Evolutionary conservation across 2,797 vertebrate genomes (phyloP).

Genomic region (Trichosurus vulpecula): DNA sequence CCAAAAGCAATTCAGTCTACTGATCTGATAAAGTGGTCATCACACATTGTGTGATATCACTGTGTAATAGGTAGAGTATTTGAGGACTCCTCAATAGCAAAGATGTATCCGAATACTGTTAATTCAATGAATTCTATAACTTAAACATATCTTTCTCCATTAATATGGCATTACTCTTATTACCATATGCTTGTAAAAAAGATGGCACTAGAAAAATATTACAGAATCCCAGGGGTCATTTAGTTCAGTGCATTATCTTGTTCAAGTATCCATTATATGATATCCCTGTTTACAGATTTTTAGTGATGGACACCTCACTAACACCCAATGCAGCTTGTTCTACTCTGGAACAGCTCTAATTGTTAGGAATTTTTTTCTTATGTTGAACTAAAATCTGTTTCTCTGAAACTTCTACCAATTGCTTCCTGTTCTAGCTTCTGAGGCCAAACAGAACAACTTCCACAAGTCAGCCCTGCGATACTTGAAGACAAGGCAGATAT

Average conservation of each 20-base stretch:
- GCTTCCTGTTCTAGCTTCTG: neutral
- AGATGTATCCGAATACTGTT: neutral
- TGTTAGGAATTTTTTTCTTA: neutral
- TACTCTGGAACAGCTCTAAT: neutral
- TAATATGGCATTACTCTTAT: neutral
- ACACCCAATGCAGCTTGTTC: neutral
- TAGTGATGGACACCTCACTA: neutral
- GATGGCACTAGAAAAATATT: neutral
- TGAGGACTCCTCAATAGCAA: neutral
- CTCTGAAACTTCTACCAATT: neutral
- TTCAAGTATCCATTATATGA: neutral
- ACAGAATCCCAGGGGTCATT: neutral
- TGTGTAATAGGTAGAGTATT: neutral
- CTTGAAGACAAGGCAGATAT: neutral
- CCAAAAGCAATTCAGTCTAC: neutral
- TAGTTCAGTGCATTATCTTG: neutral
- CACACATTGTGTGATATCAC: neutral
- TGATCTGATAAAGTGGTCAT: neutral
- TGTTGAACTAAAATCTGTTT: neutral
- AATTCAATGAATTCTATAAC: neutral
- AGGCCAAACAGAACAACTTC: neutral
- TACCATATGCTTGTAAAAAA: neutral
- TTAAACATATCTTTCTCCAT: neutral
- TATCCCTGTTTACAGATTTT: neutral
- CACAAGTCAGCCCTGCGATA: neutral